Percentiles rank a stretch among this genome's conserved stretches.
Evolutionary conservation across 1,140 invertebrate species (phyloP).

Genomic region (Drosophila pectinifera): DNA sequence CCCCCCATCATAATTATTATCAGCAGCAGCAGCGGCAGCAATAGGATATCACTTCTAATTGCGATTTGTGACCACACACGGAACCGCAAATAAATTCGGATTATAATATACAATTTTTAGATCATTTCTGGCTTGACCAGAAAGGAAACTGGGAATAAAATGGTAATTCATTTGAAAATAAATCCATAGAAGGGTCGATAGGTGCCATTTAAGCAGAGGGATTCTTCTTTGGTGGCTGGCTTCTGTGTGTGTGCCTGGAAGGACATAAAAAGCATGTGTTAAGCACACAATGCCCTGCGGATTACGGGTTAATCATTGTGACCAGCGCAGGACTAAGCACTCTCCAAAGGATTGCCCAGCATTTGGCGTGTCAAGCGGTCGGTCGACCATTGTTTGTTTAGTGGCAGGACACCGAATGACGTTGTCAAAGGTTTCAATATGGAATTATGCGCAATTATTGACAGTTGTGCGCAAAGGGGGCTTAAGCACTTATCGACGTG

Average conservation of each 20-base stretch:
- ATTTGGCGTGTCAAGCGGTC: constrained; percentile 32
- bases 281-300: constrained; percentile 8
- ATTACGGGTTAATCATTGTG: constrained; percentile 28
- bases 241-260: too few relatives aligned
- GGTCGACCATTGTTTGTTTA: constrained; percentile 31
- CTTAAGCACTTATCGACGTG: constrained; percentile 21
- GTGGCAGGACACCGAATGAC: constrained; percentile 8
- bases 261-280: constrained; percentile 1
- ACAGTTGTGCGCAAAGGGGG: constrained; percentile 9
- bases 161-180: background rate
- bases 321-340: constrained; percentile 27
- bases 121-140: background rate
- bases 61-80: constrained; percentile 11
- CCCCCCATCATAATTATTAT: constrained; percentile 38
- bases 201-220: too few relatives aligned
- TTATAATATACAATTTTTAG: constrained; percentile 3
- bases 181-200: background rate
- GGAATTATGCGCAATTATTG: constrained; percentile 42
- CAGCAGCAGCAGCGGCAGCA: constrained; percentile 1
- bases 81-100: constrained; percentile 2
- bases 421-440: constrained; percentile 31
- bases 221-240: too few relatives aligned
- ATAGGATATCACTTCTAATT: constrained; percentile 37
- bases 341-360: constrained; percentile 8
- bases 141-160: too few relatives aligned